Evolutionary conservation across 1,140 invertebrate species (phyloP), one percentile per base, ranked within the genome.

Genomic region (Zaprionus camerounensis): DNA sequence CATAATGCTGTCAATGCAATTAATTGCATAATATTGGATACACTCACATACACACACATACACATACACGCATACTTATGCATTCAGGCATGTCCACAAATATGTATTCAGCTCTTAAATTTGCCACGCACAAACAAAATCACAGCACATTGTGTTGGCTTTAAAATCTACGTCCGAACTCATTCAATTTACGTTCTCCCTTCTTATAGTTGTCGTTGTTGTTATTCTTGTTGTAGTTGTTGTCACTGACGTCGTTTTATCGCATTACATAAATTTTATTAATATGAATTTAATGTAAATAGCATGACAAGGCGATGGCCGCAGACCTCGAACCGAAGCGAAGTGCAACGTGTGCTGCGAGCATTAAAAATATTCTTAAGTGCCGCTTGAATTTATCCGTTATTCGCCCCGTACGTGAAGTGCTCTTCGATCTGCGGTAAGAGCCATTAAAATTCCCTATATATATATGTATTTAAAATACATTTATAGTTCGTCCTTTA

Each of bases 1-100:
- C 84, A 88, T 81, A 88, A 81, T 88, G 81, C 78, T 88, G 81
- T 81, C 84, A 83, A 79, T 87, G 84, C 78, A 87, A 87, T 87
- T 87, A 87, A 87, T 88, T 88, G 81, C 84, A 88, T 77, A 82
- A 87, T 83, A 83, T 76, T 69, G 63, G 64, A 57, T 24, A 53
- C 38, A 38, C 65, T 56, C 51, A 71, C 53, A 69, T 36, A 57
- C 49, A 34, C 15, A 38, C 61, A 63, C 36, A 64, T 12, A 51
- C 62, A 62, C 31, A 64, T 15, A 51, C 62, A 62, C 31, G 20
- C 51, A 34, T 6, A 36, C 24, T 34, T 53, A 57, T 34, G 9
- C 31, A 44, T 26, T 61, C 41, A 72, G 44, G 53, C 56, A 61
- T 55, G 26, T 59, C 41, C 36, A 68, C 41, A 72, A 56, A 68